phyloP scores from a whole-genome alignment of 2,113 vertebrate species.

The Vicugna pacos region DNA sequence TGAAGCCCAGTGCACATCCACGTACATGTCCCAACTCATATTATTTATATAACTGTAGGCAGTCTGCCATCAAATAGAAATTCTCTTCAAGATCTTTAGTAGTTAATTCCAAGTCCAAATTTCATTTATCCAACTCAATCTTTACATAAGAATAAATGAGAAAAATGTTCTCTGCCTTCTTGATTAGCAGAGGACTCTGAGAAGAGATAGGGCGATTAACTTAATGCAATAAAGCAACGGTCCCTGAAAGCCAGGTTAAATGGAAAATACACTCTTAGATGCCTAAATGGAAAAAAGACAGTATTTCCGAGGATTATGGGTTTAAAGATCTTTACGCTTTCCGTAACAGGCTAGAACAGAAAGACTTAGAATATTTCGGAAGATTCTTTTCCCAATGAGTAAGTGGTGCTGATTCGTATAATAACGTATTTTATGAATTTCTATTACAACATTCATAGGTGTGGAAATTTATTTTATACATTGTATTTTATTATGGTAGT shows the following conservation, averaged over 20 bases:
- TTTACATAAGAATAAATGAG: slow-evolving; percentile 35
- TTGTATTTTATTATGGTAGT: slow-evolving; percentile 74
- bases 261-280: slow-evolving; percentile 2
- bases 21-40: neutral
- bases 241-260: neutral
- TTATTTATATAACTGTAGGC: neutral
- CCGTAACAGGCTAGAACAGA: slow-evolving; percentile 58
- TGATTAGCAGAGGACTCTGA: neutral
- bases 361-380: slow-evolving; percentile 58
- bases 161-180: slow-evolving; percentile 19
- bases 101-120: slow-evolving; percentile 32
- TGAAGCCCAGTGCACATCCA: neutral
- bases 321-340: slow-evolving; percentile 30
- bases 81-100: slow-evolving; percentile 26
- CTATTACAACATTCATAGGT: slow-evolving; percentile 75
- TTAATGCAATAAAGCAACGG: slow-evolving; percentile 2
- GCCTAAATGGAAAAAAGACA: slow-evolving; percentile 29
- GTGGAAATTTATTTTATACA: slow-evolving; percentile 79
- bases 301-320: slow-evolving; percentile 37
- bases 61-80: neutral
- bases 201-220: neutral
- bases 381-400: slow-evolving; percentile 73
- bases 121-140: neutral
- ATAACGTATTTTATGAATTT: slow-evolving; percentile 75
- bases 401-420: slow-evolving; percentile 74